These are phyloP conservation scores for Mustelus asterias DNA, from an alignment of 2,113 vertebrate species.

Conservation along the genomic window DNA sequence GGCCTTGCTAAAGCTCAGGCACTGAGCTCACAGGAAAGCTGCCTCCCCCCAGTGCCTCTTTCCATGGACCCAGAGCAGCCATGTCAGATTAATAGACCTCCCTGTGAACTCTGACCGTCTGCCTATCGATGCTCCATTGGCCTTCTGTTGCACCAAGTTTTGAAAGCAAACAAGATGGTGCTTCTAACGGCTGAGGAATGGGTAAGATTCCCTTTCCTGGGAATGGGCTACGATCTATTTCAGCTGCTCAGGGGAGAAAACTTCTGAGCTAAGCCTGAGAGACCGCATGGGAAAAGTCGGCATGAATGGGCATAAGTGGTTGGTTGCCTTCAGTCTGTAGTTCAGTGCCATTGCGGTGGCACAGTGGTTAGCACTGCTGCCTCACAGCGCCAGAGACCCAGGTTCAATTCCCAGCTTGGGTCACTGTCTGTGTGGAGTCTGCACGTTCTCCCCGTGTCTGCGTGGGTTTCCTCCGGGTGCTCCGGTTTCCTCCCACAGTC, in stretches of 20 bases:
- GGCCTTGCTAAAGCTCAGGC: neutral
- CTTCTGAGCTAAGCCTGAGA: neutral
- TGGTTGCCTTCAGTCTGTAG: neutral
- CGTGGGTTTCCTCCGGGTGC: too few species aligned
- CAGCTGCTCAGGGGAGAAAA: too few species aligned
- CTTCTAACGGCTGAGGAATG: too few species aligned
- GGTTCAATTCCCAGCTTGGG: too few species aligned
- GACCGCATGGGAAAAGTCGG: too few species aligned
- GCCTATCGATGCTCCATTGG: neutral
- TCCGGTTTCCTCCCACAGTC: too few species aligned
- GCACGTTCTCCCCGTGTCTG: too few species aligned
- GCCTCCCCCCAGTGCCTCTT: neutral
- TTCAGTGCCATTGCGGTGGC: neutral
- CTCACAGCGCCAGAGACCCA: too few species aligned
- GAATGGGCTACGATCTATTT: neutral
- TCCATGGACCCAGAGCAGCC: neutral
- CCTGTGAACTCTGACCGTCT: conserved; percentile 33
- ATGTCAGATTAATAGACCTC: conserved; percentile 40
- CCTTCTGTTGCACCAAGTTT: neutral
- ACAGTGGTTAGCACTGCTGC: too few species aligned
- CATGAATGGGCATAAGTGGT: neutral
- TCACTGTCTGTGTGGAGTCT: too few species aligned
- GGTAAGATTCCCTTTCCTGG: neutral
- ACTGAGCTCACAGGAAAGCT: neutral
- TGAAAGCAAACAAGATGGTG: neutral